These are phyloP conservation scores for Drosophila orena DNA, from an alignment of 1,140 invertebrate genomes.

Conservation along the genomic window DNA sequence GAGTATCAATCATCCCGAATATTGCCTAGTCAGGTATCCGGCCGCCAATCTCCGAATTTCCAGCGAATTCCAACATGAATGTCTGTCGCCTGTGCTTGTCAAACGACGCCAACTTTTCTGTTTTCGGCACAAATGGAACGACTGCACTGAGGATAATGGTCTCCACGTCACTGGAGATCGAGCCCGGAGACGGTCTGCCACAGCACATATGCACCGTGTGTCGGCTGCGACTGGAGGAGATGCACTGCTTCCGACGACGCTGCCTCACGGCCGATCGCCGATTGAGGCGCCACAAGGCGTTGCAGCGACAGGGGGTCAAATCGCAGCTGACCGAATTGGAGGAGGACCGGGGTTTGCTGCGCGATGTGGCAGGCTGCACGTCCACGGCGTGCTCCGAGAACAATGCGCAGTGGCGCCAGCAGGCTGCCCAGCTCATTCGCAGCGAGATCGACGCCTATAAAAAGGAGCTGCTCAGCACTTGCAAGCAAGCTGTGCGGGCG, in stretches of 20 bases:
- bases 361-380: conserved; percentile 33
- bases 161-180: conserved; percentile 59
- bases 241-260: conserved; percentile 51
- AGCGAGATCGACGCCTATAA: conserved; percentile 55
- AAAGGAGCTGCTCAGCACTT: conserved; percentile 31
- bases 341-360: conserved; percentile 2
- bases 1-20: too few relatives aligned
- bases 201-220: conserved; percentile 53
- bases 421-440: conserved; percentile 48
- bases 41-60: neutral
- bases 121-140: conserved; percentile 6
- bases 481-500: conserved; percentile 56
- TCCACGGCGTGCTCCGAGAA: conserved; percentile 46
- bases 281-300: conserved; percentile 28
- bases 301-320: neutral
- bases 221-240: conserved; percentile 60
- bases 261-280: conserved; percentile 51
- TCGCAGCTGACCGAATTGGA: conserved; percentile 5
- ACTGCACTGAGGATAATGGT: conserved; percentile 39
- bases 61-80: conserved; percentile 22
- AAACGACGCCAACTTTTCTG: conserved; percentile 48
- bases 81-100: conserved; percentile 59
- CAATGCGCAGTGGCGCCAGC: conserved; percentile 52
- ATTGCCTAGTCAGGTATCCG: neutral
- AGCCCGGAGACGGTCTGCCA: conserved; percentile 50